Base-by-base conservation (phyloP, 2,888 invertebrate genomes). In the Brachypalpus laphriformis region DNA sequence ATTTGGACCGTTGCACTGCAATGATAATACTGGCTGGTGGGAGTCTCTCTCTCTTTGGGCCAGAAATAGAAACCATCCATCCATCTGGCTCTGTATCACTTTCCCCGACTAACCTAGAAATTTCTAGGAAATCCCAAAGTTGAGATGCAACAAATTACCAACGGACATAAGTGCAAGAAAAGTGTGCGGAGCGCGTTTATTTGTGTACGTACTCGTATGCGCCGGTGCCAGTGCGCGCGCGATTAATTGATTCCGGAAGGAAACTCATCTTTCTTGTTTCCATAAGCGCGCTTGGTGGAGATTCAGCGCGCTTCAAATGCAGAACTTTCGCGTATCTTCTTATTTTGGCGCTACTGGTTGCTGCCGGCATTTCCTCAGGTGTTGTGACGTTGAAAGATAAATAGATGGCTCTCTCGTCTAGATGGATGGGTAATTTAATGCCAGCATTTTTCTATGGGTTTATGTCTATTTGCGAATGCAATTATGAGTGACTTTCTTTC, bases 161-260 rank as follows among this genome's bases (percentile, higher is more conserved):
- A 16, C 56, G 59, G 25, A 71, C 51, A 66, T 61, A 61, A 40
- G 51, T 22, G 63, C 61, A 63, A 49, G 51, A 83, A 65, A 70
- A 59, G 61, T 70, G 57, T 56, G 25, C n/a, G 34, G 28, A 11
- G 14, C 47, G 25, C 18, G 49, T 4, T n/a, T n/a, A n/a, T n/a
- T n/a, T n/a, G 20, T 51, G 16, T 22, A 14, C 8, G 11, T 14
- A 25, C 25, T 25, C 25, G 22, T 40, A 9, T 11, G 3, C n/a
- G 37, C 22, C 54, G 16, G 11, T 72, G 34, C 22, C 68, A 51
- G 37, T 66, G 74, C 57, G 54, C 51, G 57, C 61, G 57, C 66
- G 22, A 70, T 80, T 91, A 91, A 91, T 90, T 90, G 89, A 90
- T 90, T 91, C 91, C 91, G 91, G 91, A 91, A 91, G 91, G 91